Percentiles rank a stretch among this genome's conserved stretches.
These are phyloP conservation scores for Fragum fragum DNA, from an alignment of 2,888 invertebrate species.

Conservation along the genomic window DNA sequence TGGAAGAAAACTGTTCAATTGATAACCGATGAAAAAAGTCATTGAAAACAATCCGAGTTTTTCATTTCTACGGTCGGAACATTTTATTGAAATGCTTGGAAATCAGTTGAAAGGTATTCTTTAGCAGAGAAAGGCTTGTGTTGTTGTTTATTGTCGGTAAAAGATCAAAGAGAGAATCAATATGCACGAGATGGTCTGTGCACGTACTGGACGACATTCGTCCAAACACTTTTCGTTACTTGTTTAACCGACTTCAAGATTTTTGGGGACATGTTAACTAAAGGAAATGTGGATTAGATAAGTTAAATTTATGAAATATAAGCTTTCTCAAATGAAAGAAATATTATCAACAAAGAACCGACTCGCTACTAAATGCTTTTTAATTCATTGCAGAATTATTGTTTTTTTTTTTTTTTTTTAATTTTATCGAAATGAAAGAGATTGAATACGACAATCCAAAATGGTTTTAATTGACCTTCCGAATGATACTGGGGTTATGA, in stretches of 20 bases:
- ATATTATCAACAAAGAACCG: too few species aligned
- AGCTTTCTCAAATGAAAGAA: too few species aligned
- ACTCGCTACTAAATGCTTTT: too few species aligned
- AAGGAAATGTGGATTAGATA: too few species aligned
- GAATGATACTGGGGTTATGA: too few species aligned
- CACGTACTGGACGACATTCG: constrained; percentile 24
- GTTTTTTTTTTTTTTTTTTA: too few species aligned
- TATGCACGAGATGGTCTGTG: constrained; percentile 20
- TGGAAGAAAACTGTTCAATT: constrained; percentile 8
- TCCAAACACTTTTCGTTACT: neutral
- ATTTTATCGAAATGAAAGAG: too few species aligned
- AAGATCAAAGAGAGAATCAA: constrained; percentile 24
- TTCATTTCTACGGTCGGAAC: constrained; percentile 19
- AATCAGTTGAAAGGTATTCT: constrained; percentile 12
- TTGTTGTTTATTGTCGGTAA: constrained; percentile 20
- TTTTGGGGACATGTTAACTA: too few species aligned
- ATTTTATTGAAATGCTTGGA: constrained; percentile 27
- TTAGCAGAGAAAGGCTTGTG: neutral
- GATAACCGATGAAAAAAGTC: constrained; percentile 11
- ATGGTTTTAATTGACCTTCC: too few species aligned
- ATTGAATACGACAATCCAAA: too few species aligned
- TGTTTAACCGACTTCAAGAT: neutral
- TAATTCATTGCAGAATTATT: too few species aligned
- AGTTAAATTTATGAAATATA: too few species aligned
- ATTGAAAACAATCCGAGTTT: constrained; percentile 10